Evolutionary conservation across 2,797 vertebrate genomes (phyloP), one percentile per base, ranked within the genome.

Genomic region (Coilia nasus): DNA sequence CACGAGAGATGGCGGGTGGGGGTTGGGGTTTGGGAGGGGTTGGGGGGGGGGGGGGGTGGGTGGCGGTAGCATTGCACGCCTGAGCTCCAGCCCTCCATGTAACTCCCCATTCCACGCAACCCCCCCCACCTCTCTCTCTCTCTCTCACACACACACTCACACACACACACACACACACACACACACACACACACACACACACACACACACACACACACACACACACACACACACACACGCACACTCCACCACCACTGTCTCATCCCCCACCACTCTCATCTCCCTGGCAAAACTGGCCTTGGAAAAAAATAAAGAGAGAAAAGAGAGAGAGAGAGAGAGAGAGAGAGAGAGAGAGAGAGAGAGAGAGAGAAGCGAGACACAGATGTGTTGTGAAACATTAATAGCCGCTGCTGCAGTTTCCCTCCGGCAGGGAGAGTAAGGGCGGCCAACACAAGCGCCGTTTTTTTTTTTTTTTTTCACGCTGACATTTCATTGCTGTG

Each of bases 301-400:
- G 88, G 54, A 87, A 86, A 41, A 84, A 82, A 84, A 67, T 86
- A 87, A 86, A 81, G 54, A 28, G 0, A 12, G 82, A 86, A 56
- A 71, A 88, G 87, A 89, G 81, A 85, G 83, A 41, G 7, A 12
- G 28, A 31, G 25, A 54, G 3, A 81, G 19, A 46, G 31, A 15
- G 64, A 87, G 86, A 81, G 85, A 71, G 56, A 86, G 83, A 56
- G 41, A 83, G 81, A 56, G 28, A 81, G 83, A 81, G 54, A 19
- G 82, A 56, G 86, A 87, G 87, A 86, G 23, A 21, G 85, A 87
- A 86, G 83, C 56, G 82, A 83, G 60, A 87, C 80, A 87, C 87
- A 89, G 86, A 89, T 88, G 86, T 90, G 90, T 93, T 92, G 92
- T 94, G 93, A 94, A 95, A 94, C 95, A 95, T 95, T 95, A 95